These are phyloP conservation scores for Trichonephila clavata DNA, from an alignment of 1,140 invertebrate genomes.

Conservation along the genomic window DNA sequence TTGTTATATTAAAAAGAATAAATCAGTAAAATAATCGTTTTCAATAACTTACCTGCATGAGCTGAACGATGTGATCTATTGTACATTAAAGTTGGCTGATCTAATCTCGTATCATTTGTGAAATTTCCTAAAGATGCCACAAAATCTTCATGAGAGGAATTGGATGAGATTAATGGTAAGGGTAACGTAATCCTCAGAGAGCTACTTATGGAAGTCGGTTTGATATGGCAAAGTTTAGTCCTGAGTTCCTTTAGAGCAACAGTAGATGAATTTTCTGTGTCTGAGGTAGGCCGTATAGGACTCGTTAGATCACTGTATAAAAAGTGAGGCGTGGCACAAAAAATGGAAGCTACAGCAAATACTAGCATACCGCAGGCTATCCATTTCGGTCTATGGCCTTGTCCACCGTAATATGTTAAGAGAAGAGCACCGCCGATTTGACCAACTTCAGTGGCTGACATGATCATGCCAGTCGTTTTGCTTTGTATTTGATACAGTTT, in stretches of 20 bases:
- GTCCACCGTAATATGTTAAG: constrained; percentile 95
- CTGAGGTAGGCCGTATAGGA: constrained; percentile 36
- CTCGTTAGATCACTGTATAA: constrained; percentile 72
- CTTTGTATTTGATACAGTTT: constrained; percentile 97
- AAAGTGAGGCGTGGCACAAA: constrained; percentile 87
- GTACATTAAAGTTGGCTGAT: constrained; percentile 48
- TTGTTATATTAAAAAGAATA: too few relatives aligned
- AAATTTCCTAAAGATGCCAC: background rate
- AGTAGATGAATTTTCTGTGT: constrained; percentile 51
- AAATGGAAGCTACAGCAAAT: constrained; percentile 92
- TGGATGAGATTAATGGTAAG: constrained; percentile 24
- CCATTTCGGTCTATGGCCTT: constrained; percentile 97
- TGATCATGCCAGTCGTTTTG: constrained; percentile 94
- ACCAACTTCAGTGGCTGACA: constrained; percentile 96
- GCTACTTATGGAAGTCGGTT: background rate
- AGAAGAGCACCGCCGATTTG: constrained; percentile 89
- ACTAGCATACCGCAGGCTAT: constrained; percentile 96
- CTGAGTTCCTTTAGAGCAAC: constrained; percentile 63
- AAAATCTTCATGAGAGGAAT: constrained; percentile 34
- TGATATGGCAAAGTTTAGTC: constrained; percentile 72
- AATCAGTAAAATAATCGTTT: background rate
- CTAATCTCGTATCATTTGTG: constrained; percentile 3
- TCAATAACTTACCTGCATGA: constrained; percentile 42
- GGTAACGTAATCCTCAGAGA: background rate
- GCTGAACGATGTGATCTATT: constrained; percentile 62